Conservation (phyloP, 2,113 vertebrate genomes). For the Rana temporaria region DNA sequence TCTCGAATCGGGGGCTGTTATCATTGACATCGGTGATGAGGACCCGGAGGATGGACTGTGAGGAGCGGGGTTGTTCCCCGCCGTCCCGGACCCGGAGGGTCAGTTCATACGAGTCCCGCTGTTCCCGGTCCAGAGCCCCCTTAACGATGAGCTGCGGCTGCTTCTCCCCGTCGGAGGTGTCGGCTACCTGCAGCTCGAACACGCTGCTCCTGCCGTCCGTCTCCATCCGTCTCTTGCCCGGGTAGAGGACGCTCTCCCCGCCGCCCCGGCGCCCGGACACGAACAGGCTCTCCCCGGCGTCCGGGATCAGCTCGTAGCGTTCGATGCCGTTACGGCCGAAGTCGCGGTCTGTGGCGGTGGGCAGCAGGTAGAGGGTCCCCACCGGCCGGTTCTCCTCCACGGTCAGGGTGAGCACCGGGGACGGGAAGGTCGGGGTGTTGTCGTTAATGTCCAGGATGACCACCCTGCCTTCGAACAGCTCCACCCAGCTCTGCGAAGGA, state of each 20-base stretch:
- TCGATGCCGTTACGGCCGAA: slow-evolving; percentile 97
- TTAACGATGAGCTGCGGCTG: slow-evolving; percentile 98
- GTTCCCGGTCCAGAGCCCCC: slow-evolving; percentile 93
- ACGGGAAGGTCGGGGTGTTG: slow-evolving; percentile 97
- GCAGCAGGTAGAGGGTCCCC: slow-evolving; percentile 94
- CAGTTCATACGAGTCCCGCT: slow-evolving; percentile 95
- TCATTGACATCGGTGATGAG: slow-evolving; percentile 98
- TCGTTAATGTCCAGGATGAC: slow-evolving; percentile 97
- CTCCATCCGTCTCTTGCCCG: slow-evolving; percentile 76
- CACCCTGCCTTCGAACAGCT: slow-evolving; percentile 96
- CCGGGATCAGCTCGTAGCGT: slow-evolving; percentile 94
- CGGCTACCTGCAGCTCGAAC: slow-evolving; percentile 96
- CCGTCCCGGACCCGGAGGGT: slow-evolving; percentile 93
- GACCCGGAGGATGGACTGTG: slow-evolving; percentile 93
- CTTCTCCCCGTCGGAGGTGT: slow-evolving; percentile 97
- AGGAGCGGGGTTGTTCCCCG: slow-evolving; percentile 92
- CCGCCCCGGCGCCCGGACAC: slow-evolving; percentile 31
- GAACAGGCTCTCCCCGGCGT: slow-evolving; percentile 75
- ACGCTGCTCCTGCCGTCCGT: slow-evolving; percentile 84
- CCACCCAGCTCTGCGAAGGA: slow-evolving; percentile 97
- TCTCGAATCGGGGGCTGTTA: slow-evolving; percentile 97
- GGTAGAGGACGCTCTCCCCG: slow-evolving; percentile 69
- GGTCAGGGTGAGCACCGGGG: slow-evolving; percentile 93
- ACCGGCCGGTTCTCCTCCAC: slow-evolving; percentile 98
- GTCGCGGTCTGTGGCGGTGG: slow-evolving; percentile 95